Evolutionary conservation across 2,113 vertebrate species (phyloP).

Genomic region (Dromiciops gliroides): DNA sequence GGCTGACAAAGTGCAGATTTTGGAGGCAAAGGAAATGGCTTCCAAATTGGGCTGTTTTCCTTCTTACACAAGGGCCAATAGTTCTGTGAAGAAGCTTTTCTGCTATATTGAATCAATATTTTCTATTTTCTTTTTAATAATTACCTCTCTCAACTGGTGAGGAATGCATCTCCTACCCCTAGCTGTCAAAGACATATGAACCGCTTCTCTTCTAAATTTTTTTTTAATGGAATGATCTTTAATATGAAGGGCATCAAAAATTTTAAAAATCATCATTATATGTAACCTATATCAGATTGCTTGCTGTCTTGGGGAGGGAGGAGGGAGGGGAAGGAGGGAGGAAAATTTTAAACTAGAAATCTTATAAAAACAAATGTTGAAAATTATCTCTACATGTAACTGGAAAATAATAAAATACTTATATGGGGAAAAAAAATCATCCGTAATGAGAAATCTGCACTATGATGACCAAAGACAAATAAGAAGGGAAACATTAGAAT

Average conservation of each 20-base stretch:
- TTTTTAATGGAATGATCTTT: not conserved
- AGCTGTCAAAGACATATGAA: not conserved
- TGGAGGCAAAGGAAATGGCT: not conserved
- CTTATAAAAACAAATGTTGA: too few species aligned
- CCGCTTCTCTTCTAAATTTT: not conserved
- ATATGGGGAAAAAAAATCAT: too few species aligned
- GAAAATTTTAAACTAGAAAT: too few species aligned
- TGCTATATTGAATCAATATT: not conserved
- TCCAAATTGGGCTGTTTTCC: not conserved
- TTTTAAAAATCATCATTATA: too few species aligned
- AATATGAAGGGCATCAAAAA: not conserved
- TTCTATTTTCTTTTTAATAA: not conserved
- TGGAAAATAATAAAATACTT: too few species aligned
- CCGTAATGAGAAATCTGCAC: not conserved
- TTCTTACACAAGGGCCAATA: not conserved
- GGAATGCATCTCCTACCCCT: not conserved
- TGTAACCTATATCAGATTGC: too few species aligned
- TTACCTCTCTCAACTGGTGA: not conserved
- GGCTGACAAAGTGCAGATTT: not conserved
- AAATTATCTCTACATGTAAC: too few species aligned
- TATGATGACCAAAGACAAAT: not conserved
- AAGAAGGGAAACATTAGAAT: not conserved
- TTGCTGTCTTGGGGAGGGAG: too few species aligned
- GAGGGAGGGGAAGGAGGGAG: too few species aligned
- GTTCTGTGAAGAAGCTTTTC: not conserved